phyloP scores from a whole-genome alignment of 2,797 vertebrate genomes.

The Coregonus sp. region DNA sequence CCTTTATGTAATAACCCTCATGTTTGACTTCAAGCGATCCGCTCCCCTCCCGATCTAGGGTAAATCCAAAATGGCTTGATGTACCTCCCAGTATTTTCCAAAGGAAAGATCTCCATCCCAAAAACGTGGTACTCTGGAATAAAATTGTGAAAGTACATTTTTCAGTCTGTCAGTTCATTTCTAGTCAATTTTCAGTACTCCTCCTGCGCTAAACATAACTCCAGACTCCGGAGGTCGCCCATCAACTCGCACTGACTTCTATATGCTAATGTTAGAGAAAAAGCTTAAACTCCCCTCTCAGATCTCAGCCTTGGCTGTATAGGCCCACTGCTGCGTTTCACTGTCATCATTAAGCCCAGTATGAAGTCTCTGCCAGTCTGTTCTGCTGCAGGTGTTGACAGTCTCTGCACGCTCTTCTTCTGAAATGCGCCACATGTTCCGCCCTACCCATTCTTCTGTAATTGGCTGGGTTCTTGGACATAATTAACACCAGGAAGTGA shows the following conservation, averaged over 20 bases:
- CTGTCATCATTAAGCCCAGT: neutral
- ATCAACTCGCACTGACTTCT: neutral
- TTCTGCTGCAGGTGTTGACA: constrained; percentile 1
- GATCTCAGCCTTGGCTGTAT: neutral
- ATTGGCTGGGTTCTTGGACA: constrained; percentile 1
- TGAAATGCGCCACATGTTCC: constrained; percentile 40
- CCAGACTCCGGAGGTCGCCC: neutral
- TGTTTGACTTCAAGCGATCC: constrained; percentile 7
- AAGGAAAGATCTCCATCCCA: neutral
- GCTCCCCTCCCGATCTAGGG: neutral
- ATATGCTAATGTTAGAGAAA: neutral
- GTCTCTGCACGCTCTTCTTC: neutral
- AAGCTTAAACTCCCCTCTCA: neutral
- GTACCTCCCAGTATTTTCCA: neutral
- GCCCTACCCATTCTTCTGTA: constrained; percentile 34
- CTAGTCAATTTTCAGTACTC: neutral
- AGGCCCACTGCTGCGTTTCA: neutral
- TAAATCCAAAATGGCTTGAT: constrained; percentile 15
- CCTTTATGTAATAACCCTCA: constrained; percentile 26
- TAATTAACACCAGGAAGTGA: constrained; percentile 10
- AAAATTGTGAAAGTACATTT: neutral
- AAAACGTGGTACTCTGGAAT: neutral
- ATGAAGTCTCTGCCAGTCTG: neutral
- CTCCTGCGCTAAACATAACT: neutral
- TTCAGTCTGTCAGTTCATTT: neutral